Evolutionary conservation across 2,113 vertebrate genomes (phyloP), one percentile per base, ranked within the genome.

Genomic region (Elanoides forficatus): DNA sequence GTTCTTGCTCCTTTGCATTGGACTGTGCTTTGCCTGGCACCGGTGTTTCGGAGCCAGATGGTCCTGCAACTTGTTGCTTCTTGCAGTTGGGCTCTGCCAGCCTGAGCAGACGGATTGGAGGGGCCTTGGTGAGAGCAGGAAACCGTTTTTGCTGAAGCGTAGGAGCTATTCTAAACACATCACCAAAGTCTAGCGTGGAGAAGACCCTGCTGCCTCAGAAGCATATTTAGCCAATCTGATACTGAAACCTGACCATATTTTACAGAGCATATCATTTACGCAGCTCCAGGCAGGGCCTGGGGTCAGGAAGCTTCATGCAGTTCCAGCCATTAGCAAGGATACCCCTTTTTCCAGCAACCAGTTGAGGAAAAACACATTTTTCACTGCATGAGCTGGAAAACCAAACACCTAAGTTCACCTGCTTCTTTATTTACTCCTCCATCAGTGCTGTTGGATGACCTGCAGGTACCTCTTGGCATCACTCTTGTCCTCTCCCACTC

Each of bases 181-280:
- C 83, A 81, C 45, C 56, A 53, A 84, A 95, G 96, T 96, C 97
- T 96, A 94, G 84, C 53, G 0, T 89, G 74, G 76, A 89, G 76
- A 93, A 95, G 91, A 89, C 91, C 70, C 53, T 86, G 88, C 30
- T 91, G 72, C 32, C 62, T 90, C 90, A 81, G 81, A 94, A 88
- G 65, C 38, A 40, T 84, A 76, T 92, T 93, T 92, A 86, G 34
- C 47, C 65, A 73, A 36, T 91, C 50, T 91, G 58, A 80, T 58
- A 43, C 6, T 65, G 56, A 79, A 95, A 87, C 32, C 42, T 85
- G 86, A 47, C 23, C 40, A 22, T 86, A 56, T 84, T 92, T 94
- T 62, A 89, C 15, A 72, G 48, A 65, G 16, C 8, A 34, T 32
- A 72, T 67, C 0, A 30, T 87, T 89, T 62, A 62, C 45, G 6